Base-by-base conservation (phyloP, 2,797 vertebrate species). In the Semaprochilodus insignis region DNA sequence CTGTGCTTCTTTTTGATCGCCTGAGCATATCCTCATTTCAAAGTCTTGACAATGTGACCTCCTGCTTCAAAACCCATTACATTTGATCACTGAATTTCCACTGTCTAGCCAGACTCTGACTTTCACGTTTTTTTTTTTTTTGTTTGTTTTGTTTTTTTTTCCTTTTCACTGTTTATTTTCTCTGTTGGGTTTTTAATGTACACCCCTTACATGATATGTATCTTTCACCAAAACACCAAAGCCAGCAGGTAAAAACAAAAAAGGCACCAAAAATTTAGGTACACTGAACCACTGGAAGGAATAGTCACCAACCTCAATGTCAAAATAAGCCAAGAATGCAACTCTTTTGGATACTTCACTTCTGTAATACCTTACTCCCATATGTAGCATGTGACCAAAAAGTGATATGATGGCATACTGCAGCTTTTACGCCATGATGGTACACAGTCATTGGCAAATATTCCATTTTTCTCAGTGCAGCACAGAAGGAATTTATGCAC, bases 31-130 rank as follows among this genome's bases (percentile, higher is more conserved):
- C 52, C 55, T 92, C 88, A 91, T 88, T 78, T 88, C 89, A 83
- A 88, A 63, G 88, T 91, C 89, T 92, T 89, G 90, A 93, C 92
- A 91, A 92, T 93, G 91, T 88, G 88, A 89, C 77, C 76, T 75
- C 13, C 77, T 78, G 63, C 40, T 83, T 87, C 67, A 82, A 70
- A 89, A 62, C 81, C 71, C 57, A 75, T 85, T 75, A 78, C 54
- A 60, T 70, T 75, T 27, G 44, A 74, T 55, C 55, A n/a, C n/a
- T 65, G 44, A 80, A 82, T 82, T 86, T 80, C 16, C 65, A 25
- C 69, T 77, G 60, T 44, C 73, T 70, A 51, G 25, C 54, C 74
- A 80, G 65, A 73, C 75, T 82, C 55, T 85, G 55, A 44, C 40
- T 44, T 10, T 44, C 40, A 44, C 79, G 25, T 57, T 31, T 6